Conservation (phyloP, 2,888 invertebrate species). For the Drosophila quinaria region DNA sequence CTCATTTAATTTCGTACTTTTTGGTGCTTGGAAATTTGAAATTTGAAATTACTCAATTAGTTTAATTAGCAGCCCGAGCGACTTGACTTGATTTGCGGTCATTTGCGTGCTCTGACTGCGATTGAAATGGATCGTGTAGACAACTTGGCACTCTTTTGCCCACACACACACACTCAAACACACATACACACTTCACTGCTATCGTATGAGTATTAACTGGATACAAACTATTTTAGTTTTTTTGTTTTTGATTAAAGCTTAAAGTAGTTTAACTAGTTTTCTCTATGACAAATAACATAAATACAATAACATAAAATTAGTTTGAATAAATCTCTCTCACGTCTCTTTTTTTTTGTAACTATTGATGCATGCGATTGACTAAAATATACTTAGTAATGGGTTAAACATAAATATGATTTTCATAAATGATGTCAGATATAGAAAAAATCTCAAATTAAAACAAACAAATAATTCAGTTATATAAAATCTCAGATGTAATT, state of each 20-base stretch:
- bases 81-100: conserved; percentile 66
- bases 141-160: conserved; percentile 26
- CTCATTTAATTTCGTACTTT: conserved; percentile 71
- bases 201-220: background rate
- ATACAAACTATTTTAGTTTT: conserved; percentile 11
- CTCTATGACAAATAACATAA: conserved; percentile 22
- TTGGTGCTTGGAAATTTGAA: conserved; percentile 72
- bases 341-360: background rate
- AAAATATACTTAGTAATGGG: background rate
- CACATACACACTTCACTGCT: background rate
- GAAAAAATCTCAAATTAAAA: no score
- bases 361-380: background rate
- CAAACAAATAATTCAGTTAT: no score
- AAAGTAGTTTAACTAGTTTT: conserved; percentile 47
- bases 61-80: conserved; percentile 79
- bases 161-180: conserved; percentile 3
- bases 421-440: no score
- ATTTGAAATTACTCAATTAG: conserved; percentile 84
- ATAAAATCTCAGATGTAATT: no score
- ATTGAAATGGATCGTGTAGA: conserved; percentile 62
- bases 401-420: background rate
- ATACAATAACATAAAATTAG: no score
- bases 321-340: conserved; percentile 11
- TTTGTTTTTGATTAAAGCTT: background rate
- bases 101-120: conserved; percentile 41